Percentiles rank a stretch among this genome's conserved stretches.
phyloP scores from a whole-genome alignment of 2,113 vertebrate species.

The Alaudala cheleensis region DNA sequence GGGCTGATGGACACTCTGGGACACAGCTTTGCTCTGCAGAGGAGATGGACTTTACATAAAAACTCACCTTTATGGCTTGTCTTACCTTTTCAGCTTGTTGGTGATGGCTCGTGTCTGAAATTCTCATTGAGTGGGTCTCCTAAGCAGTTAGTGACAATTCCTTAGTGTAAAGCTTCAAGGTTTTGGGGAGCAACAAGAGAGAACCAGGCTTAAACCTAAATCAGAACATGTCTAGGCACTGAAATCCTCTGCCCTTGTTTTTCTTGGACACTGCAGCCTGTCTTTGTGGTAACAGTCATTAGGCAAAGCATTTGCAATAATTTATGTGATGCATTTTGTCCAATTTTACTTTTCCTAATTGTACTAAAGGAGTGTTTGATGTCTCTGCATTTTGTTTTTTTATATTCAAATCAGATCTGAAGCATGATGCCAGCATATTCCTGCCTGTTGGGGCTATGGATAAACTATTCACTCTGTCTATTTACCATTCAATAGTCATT shows the following conservation, averaged over 20 bases:
- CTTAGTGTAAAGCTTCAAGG: neutral
- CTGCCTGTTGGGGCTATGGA: slow-evolving; percentile 24
- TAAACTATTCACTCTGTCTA: neutral
- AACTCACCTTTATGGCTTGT: neutral
- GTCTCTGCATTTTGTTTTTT: neutral
- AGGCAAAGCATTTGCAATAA: slow-evolving; percentile 14
- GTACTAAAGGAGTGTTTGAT: neutral
- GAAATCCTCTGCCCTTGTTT: neutral
- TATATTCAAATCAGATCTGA: neutral
- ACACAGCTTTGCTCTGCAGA: neutral
- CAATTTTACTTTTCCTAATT: slow-evolving; percentile 21
- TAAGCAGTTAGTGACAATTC: neutral
- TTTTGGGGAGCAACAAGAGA: neutral
- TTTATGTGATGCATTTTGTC: slow-evolving; percentile 16
- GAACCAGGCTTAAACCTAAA: neutral
- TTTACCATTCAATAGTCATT: neutral
- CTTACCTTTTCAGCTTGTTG: neutral
- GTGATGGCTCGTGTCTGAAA: neutral
- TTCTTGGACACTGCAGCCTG: neutral
- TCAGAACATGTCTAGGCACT: neutral
- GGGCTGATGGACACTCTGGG: neutral
- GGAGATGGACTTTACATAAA: neutral
- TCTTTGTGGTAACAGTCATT: slow-evolving; percentile 15
- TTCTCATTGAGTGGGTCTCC: neutral
- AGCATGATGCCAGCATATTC: neutral